These are phyloP conservation scores for Macquaria ambigua DNA, from an alignment of 2,113 vertebrate genomes.

Conservation along the genomic window DNA sequence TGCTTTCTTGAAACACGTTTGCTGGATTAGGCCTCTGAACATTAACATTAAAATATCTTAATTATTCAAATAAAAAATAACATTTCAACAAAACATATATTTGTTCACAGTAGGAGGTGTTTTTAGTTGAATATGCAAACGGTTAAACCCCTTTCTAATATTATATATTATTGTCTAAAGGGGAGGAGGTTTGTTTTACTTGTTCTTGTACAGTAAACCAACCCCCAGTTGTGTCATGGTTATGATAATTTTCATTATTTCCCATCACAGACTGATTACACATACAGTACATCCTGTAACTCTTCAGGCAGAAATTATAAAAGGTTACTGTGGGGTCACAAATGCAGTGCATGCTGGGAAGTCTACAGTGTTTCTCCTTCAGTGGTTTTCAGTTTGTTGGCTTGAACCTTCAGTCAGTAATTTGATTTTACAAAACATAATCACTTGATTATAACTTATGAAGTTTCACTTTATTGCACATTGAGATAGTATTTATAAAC, in stretches of 20 bases:
- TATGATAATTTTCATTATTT: not conserved
- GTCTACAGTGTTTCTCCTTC: not conserved
- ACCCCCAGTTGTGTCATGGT: not conserved
- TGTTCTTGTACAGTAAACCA: constrained; percentile 9
- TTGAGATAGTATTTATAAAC: not conserved
- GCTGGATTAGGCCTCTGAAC: not conserved
- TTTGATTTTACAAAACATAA: constrained; percentile 3
- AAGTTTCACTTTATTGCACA: not conserved
- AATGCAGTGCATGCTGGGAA: constrained; percentile 17
- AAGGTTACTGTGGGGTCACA: not conserved
- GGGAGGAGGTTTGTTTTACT: constrained; percentile 10
- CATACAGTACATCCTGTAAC: constrained; percentile 6
- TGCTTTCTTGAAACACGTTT: not conserved
- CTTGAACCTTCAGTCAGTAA: not conserved
- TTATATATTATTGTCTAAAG: constrained; percentile 1
- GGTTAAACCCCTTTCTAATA: not conserved
- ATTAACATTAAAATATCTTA: not conserved
- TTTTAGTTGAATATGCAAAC: not conserved
- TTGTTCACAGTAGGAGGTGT: not conserved
- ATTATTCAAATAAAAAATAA: not conserved
- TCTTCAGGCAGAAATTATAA: constrained; percentile 17
- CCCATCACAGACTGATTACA: constrained; percentile 14
- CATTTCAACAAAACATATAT: not conserved
- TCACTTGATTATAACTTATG: not conserved
- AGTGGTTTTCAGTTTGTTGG: not conserved